phyloP scores from a whole-genome alignment of 2,113 vertebrate genomes.

The Dendropsophus ebraccatus region DNA sequence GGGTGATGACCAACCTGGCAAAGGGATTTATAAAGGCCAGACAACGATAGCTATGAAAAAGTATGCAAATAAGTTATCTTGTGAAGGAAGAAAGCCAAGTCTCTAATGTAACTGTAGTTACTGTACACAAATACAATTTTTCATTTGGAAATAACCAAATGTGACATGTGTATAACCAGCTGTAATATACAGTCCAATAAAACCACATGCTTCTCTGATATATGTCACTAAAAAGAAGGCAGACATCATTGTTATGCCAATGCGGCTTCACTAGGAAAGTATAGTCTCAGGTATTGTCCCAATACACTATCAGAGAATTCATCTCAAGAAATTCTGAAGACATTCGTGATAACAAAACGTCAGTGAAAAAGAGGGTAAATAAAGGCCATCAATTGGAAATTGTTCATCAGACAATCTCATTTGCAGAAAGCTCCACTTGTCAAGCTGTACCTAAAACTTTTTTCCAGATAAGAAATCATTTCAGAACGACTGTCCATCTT shows the following conservation, averaged over 20 bases:
- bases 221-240: not conserved
- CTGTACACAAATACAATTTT: too few species aligned
- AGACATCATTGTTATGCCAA: conserved; percentile 33
- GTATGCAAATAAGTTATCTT: too few species aligned
- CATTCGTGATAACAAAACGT: conserved; percentile 31
- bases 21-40: too few species aligned
- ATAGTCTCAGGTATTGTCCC: conserved; percentile 27
- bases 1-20: too few species aligned
- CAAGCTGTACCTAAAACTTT: conserved; percentile 26
- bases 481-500: conserved; percentile 43
- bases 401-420: conserved; percentile 52
- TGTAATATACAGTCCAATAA: not conserved
- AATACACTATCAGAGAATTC: conserved; percentile 29
- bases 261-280: not conserved
- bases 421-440: conserved; percentile 34
- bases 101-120: too few species aligned
- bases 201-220: not conserved
- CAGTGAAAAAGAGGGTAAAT: conserved; percentile 26
- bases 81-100: too few species aligned
- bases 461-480: conserved; percentile 52
- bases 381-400: conserved; percentile 45
- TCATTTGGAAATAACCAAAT: not conserved
- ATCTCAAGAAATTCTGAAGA: conserved; percentile 43
- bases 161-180: not conserved
- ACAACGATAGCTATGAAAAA: too few species aligned